Base-by-base conservation (phyloP, 2,888 invertebrate genomes). In the Habrosyne pyritoides region DNA sequence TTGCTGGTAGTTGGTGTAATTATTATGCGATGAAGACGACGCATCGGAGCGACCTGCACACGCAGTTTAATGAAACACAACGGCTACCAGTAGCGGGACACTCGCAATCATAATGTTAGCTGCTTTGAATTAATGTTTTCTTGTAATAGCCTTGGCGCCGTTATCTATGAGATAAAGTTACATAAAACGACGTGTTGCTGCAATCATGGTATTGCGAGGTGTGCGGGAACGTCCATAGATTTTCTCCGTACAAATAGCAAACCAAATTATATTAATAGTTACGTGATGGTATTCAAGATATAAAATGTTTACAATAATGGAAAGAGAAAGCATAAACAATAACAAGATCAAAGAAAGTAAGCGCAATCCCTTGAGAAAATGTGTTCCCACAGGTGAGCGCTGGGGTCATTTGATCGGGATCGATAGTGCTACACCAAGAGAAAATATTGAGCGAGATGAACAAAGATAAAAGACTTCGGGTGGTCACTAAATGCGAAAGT, bases 361-460 rank as follows among this genome's bases (percentile, higher is more conserved):
- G 66, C 69, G 60, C 66, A 67, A 64, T 70, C 67, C 67, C 73
- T 76, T 73, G 73, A 74, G 71, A 78, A 78, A 75, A 81, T 28
- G 50, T 78, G 69, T 83, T 83, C 81, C 75, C 76, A 75, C 71
- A 74, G 80, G 85, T 73, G 80, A 75, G 77, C 67, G 68, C 71
- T 63, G 71, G 67, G 86, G 85, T 87, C 87, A 87, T 83, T 78
- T 77, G 87, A 87, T 87, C 80, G 70, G 74, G 78, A 79, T 80
- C 85, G 81, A 83, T 83, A 81, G 80, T 81, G 7, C n/a, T 36
- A 77, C 77, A 83, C 84, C 83, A 82, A 76, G 80, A 82, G 85
- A 86, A 87, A 87, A 89, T 87, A 86, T 81, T 81, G 83, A 81
- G 75, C 77, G 71, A 84, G 83, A 86, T 85, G 77, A 78, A 73